Conservation (phyloP, 2,113 vertebrate species). For the Balaeniceps rex region DNA sequence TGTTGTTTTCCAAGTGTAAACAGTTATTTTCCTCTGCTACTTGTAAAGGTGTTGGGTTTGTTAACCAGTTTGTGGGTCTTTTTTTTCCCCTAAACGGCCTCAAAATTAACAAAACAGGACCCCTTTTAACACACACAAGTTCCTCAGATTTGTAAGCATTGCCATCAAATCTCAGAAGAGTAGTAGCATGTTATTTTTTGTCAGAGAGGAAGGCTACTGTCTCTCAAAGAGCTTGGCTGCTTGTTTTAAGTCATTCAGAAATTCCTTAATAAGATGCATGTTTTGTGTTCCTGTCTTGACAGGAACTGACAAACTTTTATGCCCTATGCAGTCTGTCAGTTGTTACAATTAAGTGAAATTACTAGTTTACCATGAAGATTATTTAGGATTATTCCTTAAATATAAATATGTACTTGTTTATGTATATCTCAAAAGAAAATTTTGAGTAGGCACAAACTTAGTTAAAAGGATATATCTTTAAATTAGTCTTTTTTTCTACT, state of each 20-base stretch:
- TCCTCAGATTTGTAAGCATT: background rate
- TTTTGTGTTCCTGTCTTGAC: background rate
- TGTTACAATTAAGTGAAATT: background rate
- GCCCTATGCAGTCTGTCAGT: too few species aligned
- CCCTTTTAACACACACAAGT: background rate
- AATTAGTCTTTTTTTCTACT: background rate
- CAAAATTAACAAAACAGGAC: background rate
- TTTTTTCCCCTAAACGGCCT: rapidly evolving
- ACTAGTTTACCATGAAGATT: background rate
- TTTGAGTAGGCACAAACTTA: background rate
- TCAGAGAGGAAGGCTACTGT: background rate
- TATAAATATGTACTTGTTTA: background rate
- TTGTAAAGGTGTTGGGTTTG: background rate
- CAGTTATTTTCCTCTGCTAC: background rate
- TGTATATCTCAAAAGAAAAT: background rate
- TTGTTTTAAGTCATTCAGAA: background rate
- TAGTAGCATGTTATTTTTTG: background rate
- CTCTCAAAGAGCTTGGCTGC: background rate
- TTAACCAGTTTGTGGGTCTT: background rate
- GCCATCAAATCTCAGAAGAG: background rate
- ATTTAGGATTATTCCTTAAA: background rate
- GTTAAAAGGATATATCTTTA: background rate
- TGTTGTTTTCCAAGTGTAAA: background rate
- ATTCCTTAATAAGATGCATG: background rate
- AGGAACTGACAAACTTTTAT: background rate